Evolutionary conservation across 2,797 vertebrate species (phyloP).

Genomic region (Sebastes diaconus): DNA sequence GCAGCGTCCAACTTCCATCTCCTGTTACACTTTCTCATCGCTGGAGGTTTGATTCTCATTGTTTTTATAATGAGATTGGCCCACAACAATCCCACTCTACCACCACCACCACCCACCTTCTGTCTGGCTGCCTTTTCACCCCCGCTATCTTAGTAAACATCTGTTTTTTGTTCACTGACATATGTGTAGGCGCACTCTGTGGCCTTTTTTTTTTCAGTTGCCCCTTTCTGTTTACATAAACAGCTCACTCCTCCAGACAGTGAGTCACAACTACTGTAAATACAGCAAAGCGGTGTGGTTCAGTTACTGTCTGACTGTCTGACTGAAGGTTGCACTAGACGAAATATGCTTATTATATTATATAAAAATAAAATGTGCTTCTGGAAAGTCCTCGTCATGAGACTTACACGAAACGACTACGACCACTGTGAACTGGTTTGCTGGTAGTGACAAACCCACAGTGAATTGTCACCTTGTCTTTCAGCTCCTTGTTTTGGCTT

Average conservation of each 20-base stretch:
- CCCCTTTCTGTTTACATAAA: slow-evolving; percentile 30
- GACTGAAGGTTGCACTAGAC: not conserved
- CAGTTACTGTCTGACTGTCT: slow-evolving; percentile 12
- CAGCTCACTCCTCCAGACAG: slow-evolving; percentile 44
- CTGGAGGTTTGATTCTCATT: slow-evolving; percentile 24
- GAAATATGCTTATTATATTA: not conserved
- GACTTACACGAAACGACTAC: not conserved
- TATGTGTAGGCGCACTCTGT: not conserved
- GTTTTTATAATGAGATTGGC: slow-evolving; percentile 14
- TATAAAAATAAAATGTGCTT: not conserved
- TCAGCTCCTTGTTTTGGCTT: not conserved
- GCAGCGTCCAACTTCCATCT: slow-evolving; percentile 25
- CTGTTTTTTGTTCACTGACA: slow-evolving; percentile 35
- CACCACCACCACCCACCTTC: slow-evolving; percentile 12
- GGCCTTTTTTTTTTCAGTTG: not conserved
- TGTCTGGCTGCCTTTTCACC: slow-evolving; percentile 15
- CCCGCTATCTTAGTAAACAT: slow-evolving; percentile 10
- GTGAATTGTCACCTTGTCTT: not conserved
- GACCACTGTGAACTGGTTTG: not conserved
- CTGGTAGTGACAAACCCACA: not conserved
- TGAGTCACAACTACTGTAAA: slow-evolving; percentile 49
- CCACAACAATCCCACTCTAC: not conserved
- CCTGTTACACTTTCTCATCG: not conserved
- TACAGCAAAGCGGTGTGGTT: slow-evolving; percentile 15
- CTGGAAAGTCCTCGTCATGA: not conserved